Base-by-base conservation (phyloP, 35 echinoderm and acorn worm species). In the Ophioderma brevispina region DNA sequence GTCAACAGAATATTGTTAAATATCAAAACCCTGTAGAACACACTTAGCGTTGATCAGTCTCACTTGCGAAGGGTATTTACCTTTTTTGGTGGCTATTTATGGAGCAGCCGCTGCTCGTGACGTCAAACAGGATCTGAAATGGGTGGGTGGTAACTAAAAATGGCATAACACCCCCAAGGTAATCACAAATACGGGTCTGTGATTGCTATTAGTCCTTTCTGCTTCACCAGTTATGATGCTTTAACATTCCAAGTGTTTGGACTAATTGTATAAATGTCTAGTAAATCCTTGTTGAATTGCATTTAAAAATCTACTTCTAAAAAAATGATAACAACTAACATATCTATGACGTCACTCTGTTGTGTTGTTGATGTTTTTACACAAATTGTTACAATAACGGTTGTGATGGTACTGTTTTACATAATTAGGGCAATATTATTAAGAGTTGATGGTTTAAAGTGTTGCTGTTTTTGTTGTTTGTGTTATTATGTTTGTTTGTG, bases 131-230 rank as follows among this genome's bases (percentile, higher is more conserved):
- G 59, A 70, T 25, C 59, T 70, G 10, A 13, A 70, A 70, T 30
- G 59, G 6, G 59, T 70, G 59, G 59, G 59, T 70, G 59, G 59
- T 70, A 70, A 70, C 59, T 70, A 70, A 70, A 70, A 70, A 70
- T 70, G 59, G 59, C 59, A 70, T 70, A 8, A 18, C 59, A 30
- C 59, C 59, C 59, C 10, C 59, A 25, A 3, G 28, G 28, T 30
- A 18, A 70, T 18, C 59, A 70, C 59, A 70, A 70, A 70, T 30
- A 70, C 59, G 28, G 59, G 17, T 2, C 15, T 70, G 59, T 70
- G 15, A 70, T 70, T 70, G 59, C 28, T 25, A 70, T 70, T 70
- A 46, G 59, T 70, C 4, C 23, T 13, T 70, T 30, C 15, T 30
- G 59, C 59, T 30, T 70, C 10, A 25, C 5, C n/a, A 70, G n/a